A percentile compares a stretch with the other conserved stretches of the same genome.
Conservation (phyloP, 2,113 vertebrate genomes). For the Menidia beryllina region DNA sequence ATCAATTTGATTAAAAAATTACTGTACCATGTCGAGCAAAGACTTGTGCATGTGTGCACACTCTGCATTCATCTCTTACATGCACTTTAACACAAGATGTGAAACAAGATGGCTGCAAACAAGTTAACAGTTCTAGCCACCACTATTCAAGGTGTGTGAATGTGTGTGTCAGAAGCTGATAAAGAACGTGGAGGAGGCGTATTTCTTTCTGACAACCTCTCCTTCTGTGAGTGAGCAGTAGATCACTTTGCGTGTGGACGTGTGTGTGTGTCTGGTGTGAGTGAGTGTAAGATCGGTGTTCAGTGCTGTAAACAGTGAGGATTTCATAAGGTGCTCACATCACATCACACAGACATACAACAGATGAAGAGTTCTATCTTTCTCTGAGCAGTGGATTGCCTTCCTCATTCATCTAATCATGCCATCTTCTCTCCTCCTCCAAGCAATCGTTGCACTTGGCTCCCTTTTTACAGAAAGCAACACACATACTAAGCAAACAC, state of each 20-base stretch:
- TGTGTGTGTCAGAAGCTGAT: conserved; percentile 52
- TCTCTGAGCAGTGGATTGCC: conserved; percentile 78
- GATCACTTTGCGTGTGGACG: conserved; percentile 63
- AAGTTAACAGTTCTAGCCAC: conserved; percentile 64
- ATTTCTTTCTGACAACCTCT: conserved; percentile 75
- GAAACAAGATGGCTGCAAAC: conserved; percentile 57
- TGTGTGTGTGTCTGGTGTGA: conserved; percentile 26
- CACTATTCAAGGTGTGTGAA: conserved; percentile 38
- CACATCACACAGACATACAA: conserved; percentile 45
- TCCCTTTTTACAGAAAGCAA: conserved; percentile 44
- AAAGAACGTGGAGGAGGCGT: conserved; percentile 66
- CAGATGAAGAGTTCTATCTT: conserved; percentile 77
- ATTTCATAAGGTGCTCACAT: conserved; percentile 71
- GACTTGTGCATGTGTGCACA: conserved; percentile 84
- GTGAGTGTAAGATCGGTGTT: conserved; percentile 74
- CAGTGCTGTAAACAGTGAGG: conserved; percentile 72
- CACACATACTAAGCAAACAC: conserved; percentile 14
- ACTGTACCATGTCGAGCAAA: conserved; percentile 94
- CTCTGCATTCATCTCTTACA: conserved; percentile 3
- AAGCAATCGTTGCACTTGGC: conserved; percentile 73
- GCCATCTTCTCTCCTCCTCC: conserved; percentile 80
- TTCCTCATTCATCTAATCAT: conserved; percentile 80
- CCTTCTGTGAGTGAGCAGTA: conserved; percentile 59
- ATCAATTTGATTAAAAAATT: conserved; percentile 99
- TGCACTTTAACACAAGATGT: conserved; percentile 50